A percentile compares a stretch with the other conserved stretches of the same genome.
Evolutionary conservation across 1,140 invertebrate species (phyloP).

Genomic region (Ceratina calcarata): DNA sequence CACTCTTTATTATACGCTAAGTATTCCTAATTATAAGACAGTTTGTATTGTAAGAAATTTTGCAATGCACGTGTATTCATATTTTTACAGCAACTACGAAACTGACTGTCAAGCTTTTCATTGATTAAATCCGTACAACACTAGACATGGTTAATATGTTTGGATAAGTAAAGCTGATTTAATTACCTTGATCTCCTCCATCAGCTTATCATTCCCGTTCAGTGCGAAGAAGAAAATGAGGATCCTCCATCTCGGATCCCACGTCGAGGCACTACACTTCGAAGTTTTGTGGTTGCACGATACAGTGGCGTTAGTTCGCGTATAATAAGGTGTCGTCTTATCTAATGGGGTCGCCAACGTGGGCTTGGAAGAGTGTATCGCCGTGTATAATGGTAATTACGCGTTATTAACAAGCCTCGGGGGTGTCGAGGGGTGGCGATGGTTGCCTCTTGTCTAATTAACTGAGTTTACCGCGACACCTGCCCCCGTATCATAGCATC

Average conservation of each 20-base stretch:
- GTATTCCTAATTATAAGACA: too few species aligned
- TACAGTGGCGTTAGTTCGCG: slow-evolving; percentile 77
- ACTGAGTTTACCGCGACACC: slow-evolving; percentile 81
- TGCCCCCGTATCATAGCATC: slow-evolving; percentile 77
- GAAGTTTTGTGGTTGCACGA: slow-evolving; percentile 69
- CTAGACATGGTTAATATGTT: neutral
- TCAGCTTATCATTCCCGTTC: slow-evolving; percentile 33
- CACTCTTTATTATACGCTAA: too few species aligned
- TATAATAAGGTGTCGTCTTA: slow-evolving; percentile 82
- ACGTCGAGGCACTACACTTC: slow-evolving; percentile 40
- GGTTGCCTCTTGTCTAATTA: slow-evolving; percentile 82
- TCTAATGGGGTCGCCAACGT: slow-evolving; percentile 78
- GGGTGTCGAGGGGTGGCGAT: slow-evolving; percentile 72
- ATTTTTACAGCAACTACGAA: too few species aligned
- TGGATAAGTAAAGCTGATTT: neutral
- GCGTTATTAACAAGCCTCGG: slow-evolving; percentile 81
- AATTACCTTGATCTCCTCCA: slow-evolving; percentile 5
- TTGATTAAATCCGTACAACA: too few species aligned
- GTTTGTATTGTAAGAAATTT: too few species aligned
- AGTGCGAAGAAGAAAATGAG: slow-evolving; percentile 32
- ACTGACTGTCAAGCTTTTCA: too few species aligned
- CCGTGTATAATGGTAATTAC: slow-evolving; percentile 81
- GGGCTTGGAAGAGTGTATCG: slow-evolving; percentile 80
- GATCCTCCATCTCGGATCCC: slow-evolving; percentile 11
- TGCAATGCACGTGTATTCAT: too few species aligned